These are phyloP conservation scores for Ctena decussata DNA, from an alignment of 2,888 invertebrate genomes.

Conservation along the genomic window DNA sequence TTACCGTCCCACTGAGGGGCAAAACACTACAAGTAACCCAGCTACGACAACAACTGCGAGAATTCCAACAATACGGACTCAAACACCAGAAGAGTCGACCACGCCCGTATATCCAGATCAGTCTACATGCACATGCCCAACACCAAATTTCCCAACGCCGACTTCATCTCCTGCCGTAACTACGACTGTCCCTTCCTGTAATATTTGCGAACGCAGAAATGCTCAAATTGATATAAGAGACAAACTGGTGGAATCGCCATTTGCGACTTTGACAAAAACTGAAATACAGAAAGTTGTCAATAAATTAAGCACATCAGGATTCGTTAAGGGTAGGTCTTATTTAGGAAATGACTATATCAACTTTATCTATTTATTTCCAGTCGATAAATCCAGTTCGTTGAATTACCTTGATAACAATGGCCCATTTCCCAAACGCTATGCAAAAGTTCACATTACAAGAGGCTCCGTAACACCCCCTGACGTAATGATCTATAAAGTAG, in stretches of 20 bases:
- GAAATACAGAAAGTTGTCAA: background rate
- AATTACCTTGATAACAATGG: slow-evolving; percentile 58
- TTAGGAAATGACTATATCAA: slow-evolving; percentile 27
- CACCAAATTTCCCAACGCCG: background rate
- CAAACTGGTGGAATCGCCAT: background rate
- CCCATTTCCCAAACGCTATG: slow-evolving; percentile 64
- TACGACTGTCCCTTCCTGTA: background rate
- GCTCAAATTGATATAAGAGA: background rate
- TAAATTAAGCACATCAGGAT: background rate
- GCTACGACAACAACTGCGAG: background rate
- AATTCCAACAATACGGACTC: too few species aligned
- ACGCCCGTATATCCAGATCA: background rate
- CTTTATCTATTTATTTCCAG: slow-evolving; percentile 47
- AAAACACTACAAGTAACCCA: too few species aligned
- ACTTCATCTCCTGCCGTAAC: background rate
- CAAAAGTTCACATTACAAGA: slow-evolving; percentile 59
- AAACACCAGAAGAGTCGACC: too few species aligned
- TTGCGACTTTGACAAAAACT: background rate
- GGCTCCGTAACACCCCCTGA: slow-evolving; percentile 46
- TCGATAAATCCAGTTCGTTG: slow-evolving; percentile 49
- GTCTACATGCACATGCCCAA: background rate
- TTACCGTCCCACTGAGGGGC: too few species aligned
- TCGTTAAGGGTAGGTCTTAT: background rate
- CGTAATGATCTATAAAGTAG: slow-evolving; percentile 68
- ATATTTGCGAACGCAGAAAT: background rate